phyloP scores from a whole-genome alignment of 2,797 vertebrate genomes.

The Trachops cirrhosus region DNA sequence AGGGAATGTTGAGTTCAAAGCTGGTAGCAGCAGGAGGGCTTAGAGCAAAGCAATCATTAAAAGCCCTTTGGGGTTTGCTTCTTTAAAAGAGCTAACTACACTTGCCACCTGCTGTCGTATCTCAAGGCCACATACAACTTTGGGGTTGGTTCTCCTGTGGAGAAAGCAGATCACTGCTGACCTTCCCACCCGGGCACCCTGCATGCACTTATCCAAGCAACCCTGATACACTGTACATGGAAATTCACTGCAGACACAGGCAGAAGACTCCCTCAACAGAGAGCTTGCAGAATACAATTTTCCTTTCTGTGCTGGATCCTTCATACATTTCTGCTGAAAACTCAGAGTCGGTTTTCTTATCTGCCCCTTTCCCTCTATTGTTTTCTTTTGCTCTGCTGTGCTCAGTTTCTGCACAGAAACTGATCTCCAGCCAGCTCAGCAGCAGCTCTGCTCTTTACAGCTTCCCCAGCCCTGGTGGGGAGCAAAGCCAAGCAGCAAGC shows the following conservation, averaged over 20 bases:
- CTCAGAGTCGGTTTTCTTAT: background rate
- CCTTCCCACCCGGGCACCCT: no score
- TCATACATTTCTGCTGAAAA: background rate
- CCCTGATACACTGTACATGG: no score
- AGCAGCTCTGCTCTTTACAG: background rate
- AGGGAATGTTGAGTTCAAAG: constrained; percentile 18
- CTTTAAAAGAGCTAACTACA: background rate
- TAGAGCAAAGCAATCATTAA: constrained; percentile 2
- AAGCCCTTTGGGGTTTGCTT: background rate
- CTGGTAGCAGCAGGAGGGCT: background rate
- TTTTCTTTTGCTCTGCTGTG: background rate
- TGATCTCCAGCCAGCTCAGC: background rate
- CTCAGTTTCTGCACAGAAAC: background rate
- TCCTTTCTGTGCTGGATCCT: background rate
- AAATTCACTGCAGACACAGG: background rate
- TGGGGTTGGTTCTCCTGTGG: background rate
- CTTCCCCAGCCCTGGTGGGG: background rate
- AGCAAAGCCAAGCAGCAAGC: background rate
- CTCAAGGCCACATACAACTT: background rate
- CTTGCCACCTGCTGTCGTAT: background rate
- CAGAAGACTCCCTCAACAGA: background rate
- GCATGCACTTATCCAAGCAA: background rate
- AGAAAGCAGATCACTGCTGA: background rate
- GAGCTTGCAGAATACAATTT: background rate
- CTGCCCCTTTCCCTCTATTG: fast-evolving